Evolutionary conservation across 2,888 invertebrate genomes (phyloP).

Genomic region (Zaprionus lineosus): DNA sequence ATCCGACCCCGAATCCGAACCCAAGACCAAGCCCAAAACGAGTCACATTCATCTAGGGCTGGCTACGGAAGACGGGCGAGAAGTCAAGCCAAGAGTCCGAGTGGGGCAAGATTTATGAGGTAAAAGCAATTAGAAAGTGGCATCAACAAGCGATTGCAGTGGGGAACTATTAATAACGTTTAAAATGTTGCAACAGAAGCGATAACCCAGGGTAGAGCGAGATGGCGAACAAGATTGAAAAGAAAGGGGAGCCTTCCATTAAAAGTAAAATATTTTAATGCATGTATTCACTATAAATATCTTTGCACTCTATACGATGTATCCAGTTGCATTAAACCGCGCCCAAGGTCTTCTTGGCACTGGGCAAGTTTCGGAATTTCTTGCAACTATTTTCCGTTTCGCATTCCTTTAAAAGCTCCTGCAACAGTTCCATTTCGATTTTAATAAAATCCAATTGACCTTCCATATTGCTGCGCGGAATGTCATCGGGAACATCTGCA

Average conservation of each 20-base stretch:
- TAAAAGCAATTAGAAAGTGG: slow-evolving; percentile 75
- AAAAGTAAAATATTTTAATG: too few relatives aligned
- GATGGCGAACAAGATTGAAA: too few relatives aligned
- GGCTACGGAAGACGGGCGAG: slow-evolving; percentile 6
- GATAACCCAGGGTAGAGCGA: not conserved
- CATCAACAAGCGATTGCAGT: slow-evolving; percentile 67
- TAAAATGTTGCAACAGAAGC: slow-evolving; percentile 18
- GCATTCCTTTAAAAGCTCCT: slow-evolving; percentile 64
- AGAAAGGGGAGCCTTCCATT: too few relatives aligned
- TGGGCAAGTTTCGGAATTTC: not conserved
- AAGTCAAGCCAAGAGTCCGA: slow-evolving; percentile 10
- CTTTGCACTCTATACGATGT: too few relatives aligned
- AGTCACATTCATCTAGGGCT: slow-evolving; percentile 30
- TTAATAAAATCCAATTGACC: slow-evolving; percentile 78
- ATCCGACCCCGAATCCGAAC: not conserved
- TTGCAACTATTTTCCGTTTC: slow-evolving; percentile 16
- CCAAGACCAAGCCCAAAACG: slow-evolving; percentile 15
- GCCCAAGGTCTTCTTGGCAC: not conserved
- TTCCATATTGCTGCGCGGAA: slow-evolving; percentile 56
- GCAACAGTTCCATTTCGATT: slow-evolving; percentile 76
- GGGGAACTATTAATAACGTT: slow-evolving; percentile 60
- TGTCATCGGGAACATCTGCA: slow-evolving; percentile 7
- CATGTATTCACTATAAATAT: too few relatives aligned
- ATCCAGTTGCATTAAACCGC: too few relatives aligned
- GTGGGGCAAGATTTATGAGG: slow-evolving; percentile 68